Conservation (phyloP, 2,113 vertebrate genomes). For the Hystrix brachyura region DNA sequence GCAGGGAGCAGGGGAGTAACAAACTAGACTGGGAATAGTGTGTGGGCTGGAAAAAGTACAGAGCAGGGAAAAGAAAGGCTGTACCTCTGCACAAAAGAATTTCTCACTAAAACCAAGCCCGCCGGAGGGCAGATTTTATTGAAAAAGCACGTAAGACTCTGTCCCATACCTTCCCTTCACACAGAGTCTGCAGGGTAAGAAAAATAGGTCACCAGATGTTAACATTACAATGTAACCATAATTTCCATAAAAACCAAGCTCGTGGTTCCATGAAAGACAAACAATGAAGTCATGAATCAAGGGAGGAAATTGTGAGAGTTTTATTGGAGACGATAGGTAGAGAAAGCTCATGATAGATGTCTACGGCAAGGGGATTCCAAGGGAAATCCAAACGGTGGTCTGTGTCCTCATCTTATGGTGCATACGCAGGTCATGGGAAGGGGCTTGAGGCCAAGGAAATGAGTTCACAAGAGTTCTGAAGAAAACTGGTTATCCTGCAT, state of each 20-base stretch:
- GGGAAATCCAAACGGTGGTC: background rate
- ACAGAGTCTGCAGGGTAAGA: background rate
- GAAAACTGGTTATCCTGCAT: background rate
- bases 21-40: no score
- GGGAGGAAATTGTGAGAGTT: background rate
- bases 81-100: background rate
- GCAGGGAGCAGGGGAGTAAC: no score
- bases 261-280: background rate
- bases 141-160: no score
- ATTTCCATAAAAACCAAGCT: background rate
- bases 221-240: background rate
- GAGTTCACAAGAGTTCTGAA: no score
- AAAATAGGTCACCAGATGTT: no score
- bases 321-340: background rate
- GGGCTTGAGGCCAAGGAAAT: background rate
- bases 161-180: background rate
- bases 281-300: background rate
- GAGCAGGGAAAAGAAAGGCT: background rate
- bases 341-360: background rate
- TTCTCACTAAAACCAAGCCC: background rate
- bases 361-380: background rate
- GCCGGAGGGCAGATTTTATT: background rate
- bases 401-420: background rate
- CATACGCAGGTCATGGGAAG: background rate
- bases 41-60: no score